Evolutionary conservation across 2,113 vertebrate genomes (phyloP), one percentile per base, ranked within the genome.

Genomic region (Callocephalon fimbriatum): DNA sequence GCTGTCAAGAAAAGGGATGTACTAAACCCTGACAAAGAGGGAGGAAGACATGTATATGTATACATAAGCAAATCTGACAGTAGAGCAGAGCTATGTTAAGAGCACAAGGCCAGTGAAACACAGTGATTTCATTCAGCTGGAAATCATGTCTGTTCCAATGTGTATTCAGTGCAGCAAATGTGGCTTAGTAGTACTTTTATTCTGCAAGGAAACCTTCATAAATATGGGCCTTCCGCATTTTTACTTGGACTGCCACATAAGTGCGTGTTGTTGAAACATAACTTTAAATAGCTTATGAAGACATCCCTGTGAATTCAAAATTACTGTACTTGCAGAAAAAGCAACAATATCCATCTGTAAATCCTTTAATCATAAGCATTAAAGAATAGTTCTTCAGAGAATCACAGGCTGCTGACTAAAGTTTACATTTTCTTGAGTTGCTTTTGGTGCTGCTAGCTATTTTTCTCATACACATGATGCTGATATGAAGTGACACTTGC

Each of bases 401-500:
- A 32, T 97, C 94, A 83, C 89, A 98, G 96, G 95, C 95, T 98
- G 97, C 98, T 98, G 96, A 98, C 96, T 97, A 98, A 98, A 98
- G 98, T 97, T 98, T 98, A 96, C 96, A 90, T 98, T 98, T 98
- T 97, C 97, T 97, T 89, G 95, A 97, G 97, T 97, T 95, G 97
- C 97, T 98, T 98, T 96, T 93, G 88, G 97, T 94, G 93, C 97
- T 97, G 97, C 95, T 95, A 97, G 97, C 97, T 98, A 96, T 98
- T 97, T 97, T 98, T 98, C 97, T 97, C 95, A 37, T 92, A 75
- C 78, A 56, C 79, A 81, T 97, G 98, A 98, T 77, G 96, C 85
- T 98, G 98, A 98, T 98, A 61, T 68, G 95, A 98, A 98, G 97
- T 97, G 98, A 98, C 98, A 98, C 94, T 98, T 98, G 98, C 97